Evolutionary conservation across 53 echinoderm and acorn worm species (phyloP).

Genomic region (Hippasteria phrygiana): DNA sequence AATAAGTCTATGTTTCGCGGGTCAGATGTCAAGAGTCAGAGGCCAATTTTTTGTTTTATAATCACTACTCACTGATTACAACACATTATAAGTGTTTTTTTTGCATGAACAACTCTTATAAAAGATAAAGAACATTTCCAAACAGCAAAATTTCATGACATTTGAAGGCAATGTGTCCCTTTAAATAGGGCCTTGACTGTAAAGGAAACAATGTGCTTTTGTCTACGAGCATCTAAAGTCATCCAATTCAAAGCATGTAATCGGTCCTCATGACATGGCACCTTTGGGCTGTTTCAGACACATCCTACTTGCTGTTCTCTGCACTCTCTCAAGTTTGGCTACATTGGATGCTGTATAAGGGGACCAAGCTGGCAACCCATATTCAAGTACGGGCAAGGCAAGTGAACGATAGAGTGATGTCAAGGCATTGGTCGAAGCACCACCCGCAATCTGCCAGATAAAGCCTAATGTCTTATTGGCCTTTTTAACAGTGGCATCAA

Average conservation of each 20-base stretch:
- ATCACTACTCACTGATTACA: too few relatives aligned
- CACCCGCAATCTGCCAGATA: slow-evolving; percentile 38
- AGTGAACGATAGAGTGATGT: slow-evolving; percentile 17
- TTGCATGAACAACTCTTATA: too few relatives aligned
- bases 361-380: slow-evolving; percentile 44
- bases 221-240: not conserved
- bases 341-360: not conserved
- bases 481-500: slow-evolving; percentile 6
- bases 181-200: not conserved
- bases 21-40: too few relatives aligned
- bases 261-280: slow-evolving; percentile 39
- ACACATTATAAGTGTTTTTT: too few relatives aligned
- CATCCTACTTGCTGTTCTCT: slow-evolving; percentile 49
- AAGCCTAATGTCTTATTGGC: slow-evolving; percentile 25
- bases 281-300: slow-evolving; percentile 18
- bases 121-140: too few relatives aligned
- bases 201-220: slow-evolving; percentile 7
- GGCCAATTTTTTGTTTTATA: too few relatives aligned
- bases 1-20: too few relatives aligned
- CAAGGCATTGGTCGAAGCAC: slow-evolving; percentile 18
- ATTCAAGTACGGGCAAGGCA: slow-evolving; percentile 31
- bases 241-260: slow-evolving; percentile 23
- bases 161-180: too few relatives aligned
- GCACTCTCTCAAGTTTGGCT: slow-evolving; percentile 12
- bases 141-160: too few relatives aligned